Conservation (phyloP, 2,888 invertebrate species). For the Anoncus sp. region DNA sequence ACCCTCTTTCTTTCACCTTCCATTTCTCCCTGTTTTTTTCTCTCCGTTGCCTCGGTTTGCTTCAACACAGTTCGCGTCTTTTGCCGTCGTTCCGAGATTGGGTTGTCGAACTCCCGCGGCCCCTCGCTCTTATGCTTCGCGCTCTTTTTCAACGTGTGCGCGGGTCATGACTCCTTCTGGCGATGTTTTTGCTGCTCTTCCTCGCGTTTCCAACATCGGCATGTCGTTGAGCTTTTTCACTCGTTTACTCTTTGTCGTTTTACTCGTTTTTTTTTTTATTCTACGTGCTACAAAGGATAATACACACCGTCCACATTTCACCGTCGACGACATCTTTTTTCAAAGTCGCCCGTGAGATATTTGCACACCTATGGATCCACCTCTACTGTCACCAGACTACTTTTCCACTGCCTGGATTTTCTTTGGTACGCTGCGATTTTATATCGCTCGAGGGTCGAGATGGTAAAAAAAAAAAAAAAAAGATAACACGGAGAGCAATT, state of each 20-base stretch:
- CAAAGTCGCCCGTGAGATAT: conserved; percentile 56
- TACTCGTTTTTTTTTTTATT: conserved; percentile 25
- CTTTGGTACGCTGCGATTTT: conserved; percentile 1
- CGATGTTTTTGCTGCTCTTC: conserved; percentile 14
- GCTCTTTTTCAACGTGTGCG: background rate
- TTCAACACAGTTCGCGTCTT: conserved; percentile 12
- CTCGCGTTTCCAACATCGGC: conserved; percentile 20
- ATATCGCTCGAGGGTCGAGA: background rate
- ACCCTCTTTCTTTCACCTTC: conserved; percentile 13
- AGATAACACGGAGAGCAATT: background rate
- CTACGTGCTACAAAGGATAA: conserved; percentile 33
- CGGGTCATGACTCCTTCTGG: conserved; percentile 21
- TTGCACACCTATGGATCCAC: conserved; percentile 38
- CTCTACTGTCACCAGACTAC: background rate
- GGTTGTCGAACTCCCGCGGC: conserved; percentile 45
- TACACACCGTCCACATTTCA: conserved; percentile 38
- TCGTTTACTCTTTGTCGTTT: conserved; percentile 25
- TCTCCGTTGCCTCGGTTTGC: conserved; percentile 29
- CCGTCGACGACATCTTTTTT: conserved; percentile 41
- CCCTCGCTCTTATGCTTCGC: background rate
- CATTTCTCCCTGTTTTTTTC: conserved; percentile 28
- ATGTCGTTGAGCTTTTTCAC: conserved; percentile 30
- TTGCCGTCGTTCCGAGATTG: conserved; percentile 47
- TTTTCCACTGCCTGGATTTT: conserved; percentile 1
- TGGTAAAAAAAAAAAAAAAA: background rate